Evolutionary conservation across 2,888 invertebrate genomes (phyloP).

Genomic region (Drosophila kambysellisi): DNA sequence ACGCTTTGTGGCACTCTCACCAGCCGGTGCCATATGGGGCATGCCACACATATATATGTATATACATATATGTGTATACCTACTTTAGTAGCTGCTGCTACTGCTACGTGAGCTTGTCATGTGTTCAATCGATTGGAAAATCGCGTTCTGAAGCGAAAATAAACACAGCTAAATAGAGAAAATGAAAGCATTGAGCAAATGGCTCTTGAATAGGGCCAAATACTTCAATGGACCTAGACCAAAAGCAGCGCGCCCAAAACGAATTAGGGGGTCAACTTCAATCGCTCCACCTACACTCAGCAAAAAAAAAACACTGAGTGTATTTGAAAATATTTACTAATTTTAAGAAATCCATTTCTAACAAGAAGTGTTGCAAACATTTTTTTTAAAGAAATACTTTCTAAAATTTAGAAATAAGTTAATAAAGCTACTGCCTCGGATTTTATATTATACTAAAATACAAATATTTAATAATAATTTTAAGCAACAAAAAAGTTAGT

Average conservation of each 20-base stretch:
- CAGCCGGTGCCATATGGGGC: slow-evolving; percentile 54
- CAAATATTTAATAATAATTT: no score
- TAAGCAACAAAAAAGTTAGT: neutral
- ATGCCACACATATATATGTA: slow-evolving; percentile 19
- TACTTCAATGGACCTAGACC: slow-evolving; percentile 33
- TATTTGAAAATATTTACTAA: no score
- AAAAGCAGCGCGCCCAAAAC: slow-evolving; percentile 28
- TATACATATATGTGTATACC: slow-evolving; percentile 31
- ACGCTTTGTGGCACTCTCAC: neutral
- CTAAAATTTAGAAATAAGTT: no score
- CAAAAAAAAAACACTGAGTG: neutral
- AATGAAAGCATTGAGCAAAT: slow-evolving; percentile 54
- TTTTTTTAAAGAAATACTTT: no score
- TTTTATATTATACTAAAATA: no score
- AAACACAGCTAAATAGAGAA: slow-evolving; percentile 79
- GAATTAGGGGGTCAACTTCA: slow-evolving; percentile 24
- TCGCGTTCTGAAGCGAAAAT: slow-evolving; percentile 80
- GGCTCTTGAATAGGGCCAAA: slow-evolving; percentile 17
- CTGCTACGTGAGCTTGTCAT: slow-evolving; percentile 59
- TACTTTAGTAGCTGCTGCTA: slow-evolving; percentile 50
- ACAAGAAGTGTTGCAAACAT: neutral
- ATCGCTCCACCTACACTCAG: slow-evolving; percentile 18
- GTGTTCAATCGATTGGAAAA: slow-evolving; percentile 79
- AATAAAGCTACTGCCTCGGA: no score
- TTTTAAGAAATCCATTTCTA: neutral